Conservation (phyloP, 2,113 vertebrate genomes). For the Ia io region DNA sequence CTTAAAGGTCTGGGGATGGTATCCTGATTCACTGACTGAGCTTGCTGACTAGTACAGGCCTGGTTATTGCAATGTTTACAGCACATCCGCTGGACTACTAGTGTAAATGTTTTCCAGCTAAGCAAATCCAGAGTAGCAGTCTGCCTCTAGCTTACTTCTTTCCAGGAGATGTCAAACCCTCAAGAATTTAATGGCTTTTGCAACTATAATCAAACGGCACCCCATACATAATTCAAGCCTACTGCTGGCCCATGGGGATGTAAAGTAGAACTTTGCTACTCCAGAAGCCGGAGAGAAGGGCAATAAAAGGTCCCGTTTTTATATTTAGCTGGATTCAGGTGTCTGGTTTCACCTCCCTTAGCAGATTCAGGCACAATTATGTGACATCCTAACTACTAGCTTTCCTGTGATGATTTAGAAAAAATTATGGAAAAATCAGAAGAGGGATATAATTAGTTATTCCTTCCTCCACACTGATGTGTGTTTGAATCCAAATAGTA, state of each 20-base stretch:
- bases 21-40: background rate
- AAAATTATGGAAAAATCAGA: slow-evolving; percentile 30
- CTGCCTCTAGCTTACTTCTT: background rate
- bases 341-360: background rate
- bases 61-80: background rate
- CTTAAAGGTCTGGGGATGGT: background rate
- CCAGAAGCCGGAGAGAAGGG: background rate
- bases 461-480: background rate
- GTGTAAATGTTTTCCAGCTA: background rate
- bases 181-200: slow-evolving; percentile 40
- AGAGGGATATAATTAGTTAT: background rate
- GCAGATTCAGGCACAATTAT: slow-evolving; percentile 1
- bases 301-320: background rate
- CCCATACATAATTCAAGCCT: background rate
- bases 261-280: background rate
- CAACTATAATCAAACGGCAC: slow-evolving; percentile 7
- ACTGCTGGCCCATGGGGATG: background rate
- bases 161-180: background rate
- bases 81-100: background rate
- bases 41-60: background rate
- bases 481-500: background rate
- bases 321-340: background rate
- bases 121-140: slow-evolving; percentile 13
- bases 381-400: background rate
- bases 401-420: slow-evolving; percentile 10